A percentile compares a stretch with the other conserved stretches of the same genome.
Evolutionary conservation across 2,888 invertebrate species (phyloP).

Genomic region (Eudasyphora cyanicolor): DNA sequence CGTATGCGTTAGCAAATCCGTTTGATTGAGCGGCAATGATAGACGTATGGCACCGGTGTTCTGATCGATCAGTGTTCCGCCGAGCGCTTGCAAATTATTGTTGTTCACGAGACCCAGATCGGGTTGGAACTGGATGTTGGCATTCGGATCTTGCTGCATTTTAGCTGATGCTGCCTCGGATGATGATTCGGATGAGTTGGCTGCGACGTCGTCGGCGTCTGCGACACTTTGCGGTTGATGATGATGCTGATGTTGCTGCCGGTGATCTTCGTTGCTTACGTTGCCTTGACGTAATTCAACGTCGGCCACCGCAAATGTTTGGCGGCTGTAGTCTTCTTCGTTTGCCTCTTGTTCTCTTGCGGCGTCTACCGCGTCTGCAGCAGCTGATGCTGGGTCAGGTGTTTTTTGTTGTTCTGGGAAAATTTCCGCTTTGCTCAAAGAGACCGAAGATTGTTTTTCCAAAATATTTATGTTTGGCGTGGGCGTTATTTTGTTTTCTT

Average conservation of each 20-base stretch:
- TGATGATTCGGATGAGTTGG: conserved; percentile 16
- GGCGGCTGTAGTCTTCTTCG: not conserved
- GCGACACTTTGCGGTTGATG: conserved; percentile 60
- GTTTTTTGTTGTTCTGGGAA: conserved; percentile 28
- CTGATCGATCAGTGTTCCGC: conserved; percentile 62
- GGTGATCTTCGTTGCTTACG: conserved; percentile 44
- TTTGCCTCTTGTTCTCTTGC: conserved; percentile 11
- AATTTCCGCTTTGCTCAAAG: conserved; percentile 42
- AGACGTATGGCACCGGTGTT: conserved; percentile 66
- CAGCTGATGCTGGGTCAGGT: conserved; percentile 43
- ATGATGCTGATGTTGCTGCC: conserved; percentile 49
- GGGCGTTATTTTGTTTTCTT: conserved; percentile 35
- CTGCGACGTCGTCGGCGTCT: conserved; percentile 59
- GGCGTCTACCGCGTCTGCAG: conserved; percentile 15
- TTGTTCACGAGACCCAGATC: conserved; percentile 79
- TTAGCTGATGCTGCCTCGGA: conserved; percentile 67
- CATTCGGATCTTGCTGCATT: conserved; percentile 80
- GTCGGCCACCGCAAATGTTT: not conserved
- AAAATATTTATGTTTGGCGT: conserved; percentile 49
- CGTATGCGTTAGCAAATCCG: conserved; percentile 78
- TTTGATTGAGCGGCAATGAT: conserved; percentile 66
- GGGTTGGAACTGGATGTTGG: conserved; percentile 79
- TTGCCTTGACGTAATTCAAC: conserved; percentile 54
- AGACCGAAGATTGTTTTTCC: conserved; percentile 46
- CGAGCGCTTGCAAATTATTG: conserved; percentile 69